Base-by-base conservation (phyloP, 2,888 invertebrate species). In the Euzetes globulus region DNA sequence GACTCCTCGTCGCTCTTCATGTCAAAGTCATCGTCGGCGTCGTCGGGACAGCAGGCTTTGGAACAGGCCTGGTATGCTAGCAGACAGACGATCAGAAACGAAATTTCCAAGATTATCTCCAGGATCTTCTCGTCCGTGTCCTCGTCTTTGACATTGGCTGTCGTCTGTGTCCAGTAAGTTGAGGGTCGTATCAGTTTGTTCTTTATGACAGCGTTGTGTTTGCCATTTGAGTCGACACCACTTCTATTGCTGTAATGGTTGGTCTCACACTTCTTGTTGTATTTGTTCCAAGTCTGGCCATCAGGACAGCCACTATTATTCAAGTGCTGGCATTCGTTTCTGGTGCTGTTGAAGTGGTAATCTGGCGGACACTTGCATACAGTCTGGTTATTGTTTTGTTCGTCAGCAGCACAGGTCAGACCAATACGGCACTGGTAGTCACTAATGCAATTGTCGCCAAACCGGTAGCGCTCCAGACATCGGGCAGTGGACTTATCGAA, bases 1-100 rank as follows among this genome's bases (percentile, higher is more conserved):
- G 74, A 74, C 29, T 74, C 74, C 22, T 74, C 74, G n/a, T 74
- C 74, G 19, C 71, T 71, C 41, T 71, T 74, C 3, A 45, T 47
- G 9, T 70, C 41, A 17, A 29, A 25, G 29, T 50, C 45, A 1
- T 71, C 70, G 27, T 52, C 68, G 0, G n/a, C 37, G 17, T 71
- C 29, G 15, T 74, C 45, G 4, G 47, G 45, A 63, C 71, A 74
- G 45, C 74, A 74, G 17, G 60, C 41, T n/a, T 47, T 47, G n/a
- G 74, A 71, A 33, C 71, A 74, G 37, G 74, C 74, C 58, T 72
- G 55, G 29, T 74, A 74, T 41, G 71, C 71, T 1, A 74, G 33
- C 17, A 74, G 47, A 71, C 74, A 74, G 13, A 60, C 71, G 6
- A 74, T 29, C 11, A 74, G 71, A 33, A 74, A 74, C 6, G 58